These are phyloP conservation scores for Cydia pomonella DNA, from an alignment of 1,140 invertebrate genomes.

Conservation along the genomic window DNA sequence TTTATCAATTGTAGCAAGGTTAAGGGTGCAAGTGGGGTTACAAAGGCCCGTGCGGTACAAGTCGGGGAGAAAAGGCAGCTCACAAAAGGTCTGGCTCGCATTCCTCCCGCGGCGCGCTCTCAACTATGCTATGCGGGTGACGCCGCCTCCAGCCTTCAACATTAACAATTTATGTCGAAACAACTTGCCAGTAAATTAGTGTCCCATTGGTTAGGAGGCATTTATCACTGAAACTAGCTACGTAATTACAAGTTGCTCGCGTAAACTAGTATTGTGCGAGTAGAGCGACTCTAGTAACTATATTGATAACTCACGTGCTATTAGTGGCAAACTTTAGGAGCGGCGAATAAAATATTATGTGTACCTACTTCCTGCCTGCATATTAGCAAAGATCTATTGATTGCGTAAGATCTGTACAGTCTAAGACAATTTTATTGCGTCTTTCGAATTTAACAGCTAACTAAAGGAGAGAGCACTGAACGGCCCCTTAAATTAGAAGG, in stretches of 20 bases:
- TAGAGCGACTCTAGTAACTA: background rate
- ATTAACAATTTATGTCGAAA: slow-evolving; percentile 36
- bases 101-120: slow-evolving; percentile 54
- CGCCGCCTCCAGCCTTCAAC: slow-evolving; percentile 21
- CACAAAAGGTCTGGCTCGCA: slow-evolving; percentile 53
- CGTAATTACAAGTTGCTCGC: slow-evolving; percentile 8
- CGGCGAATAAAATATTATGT: background rate
- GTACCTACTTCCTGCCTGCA: too few relatives aligned
- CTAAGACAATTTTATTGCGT: too few relatives aligned
- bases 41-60: slow-evolving; percentile 47
- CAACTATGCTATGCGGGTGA: slow-evolving; percentile 55
- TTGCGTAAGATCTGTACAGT: too few relatives aligned
- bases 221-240: slow-evolving; percentile 24
- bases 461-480: too few relatives aligned
- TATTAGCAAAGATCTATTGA: too few relatives aligned
- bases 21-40: slow-evolving; percentile 41
- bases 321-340: background rate
- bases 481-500: too few relatives aligned
- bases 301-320: background rate
- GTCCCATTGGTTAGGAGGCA: slow-evolving; percentile 25
- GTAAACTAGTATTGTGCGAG: background rate
- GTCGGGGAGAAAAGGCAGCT: slow-evolving; percentile 50
- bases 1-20: slow-evolving; percentile 22
- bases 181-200: slow-evolving; percentile 27
- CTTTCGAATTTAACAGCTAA: too few relatives aligned